Percentiles rank a stretch among this genome's conserved stretches.
phyloP scores from a whole-genome alignment of 2,797 vertebrate species.

The Ispidina lecontei region DNA sequence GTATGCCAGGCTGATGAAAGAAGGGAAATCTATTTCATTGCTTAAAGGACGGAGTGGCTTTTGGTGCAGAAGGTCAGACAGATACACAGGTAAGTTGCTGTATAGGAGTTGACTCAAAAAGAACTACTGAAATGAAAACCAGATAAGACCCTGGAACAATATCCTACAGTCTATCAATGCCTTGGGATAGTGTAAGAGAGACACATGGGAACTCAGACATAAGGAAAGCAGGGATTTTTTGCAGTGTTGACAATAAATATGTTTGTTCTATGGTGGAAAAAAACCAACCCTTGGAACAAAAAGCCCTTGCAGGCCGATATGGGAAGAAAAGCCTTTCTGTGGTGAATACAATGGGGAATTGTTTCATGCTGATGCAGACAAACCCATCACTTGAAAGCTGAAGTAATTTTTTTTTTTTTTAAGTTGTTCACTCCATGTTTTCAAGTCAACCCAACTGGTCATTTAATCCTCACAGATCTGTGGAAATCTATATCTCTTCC shows the following conservation, averaged over 20 bases:
- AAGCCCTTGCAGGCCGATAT: neutral
- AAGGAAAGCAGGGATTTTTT: neutral
- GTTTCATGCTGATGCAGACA: neutral
- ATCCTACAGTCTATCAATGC: constrained; percentile 19
- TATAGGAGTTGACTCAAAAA: constrained; percentile 17
- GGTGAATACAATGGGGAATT: constrained; percentile 30
- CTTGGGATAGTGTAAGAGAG: constrained; percentile 42
- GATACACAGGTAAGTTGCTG: constrained; percentile 38
- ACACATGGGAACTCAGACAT: constrained; percentile 52
- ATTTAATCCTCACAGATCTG: neutral
- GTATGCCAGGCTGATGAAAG: constrained; percentile 36
- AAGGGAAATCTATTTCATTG: constrained; percentile 45
- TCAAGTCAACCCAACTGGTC: neutral
- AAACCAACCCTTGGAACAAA: neutral
- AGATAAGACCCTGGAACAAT: constrained; percentile 52
- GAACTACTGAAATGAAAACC: constrained; percentile 39
- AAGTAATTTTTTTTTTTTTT: neutral
- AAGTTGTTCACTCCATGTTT: neutral
- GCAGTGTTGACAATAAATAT: constrained; percentile 45
- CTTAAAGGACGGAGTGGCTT: constrained; percentile 35
- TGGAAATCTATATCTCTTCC: neutral
- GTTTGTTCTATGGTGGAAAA: neutral
- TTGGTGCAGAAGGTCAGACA: constrained; percentile 20
- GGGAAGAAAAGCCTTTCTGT: constrained; percentile 48
- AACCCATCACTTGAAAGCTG: constrained; percentile 39